Evolutionary conservation across 2,113 vertebrate species (phyloP).

Genomic region (Perognathus longimembris): DNA sequence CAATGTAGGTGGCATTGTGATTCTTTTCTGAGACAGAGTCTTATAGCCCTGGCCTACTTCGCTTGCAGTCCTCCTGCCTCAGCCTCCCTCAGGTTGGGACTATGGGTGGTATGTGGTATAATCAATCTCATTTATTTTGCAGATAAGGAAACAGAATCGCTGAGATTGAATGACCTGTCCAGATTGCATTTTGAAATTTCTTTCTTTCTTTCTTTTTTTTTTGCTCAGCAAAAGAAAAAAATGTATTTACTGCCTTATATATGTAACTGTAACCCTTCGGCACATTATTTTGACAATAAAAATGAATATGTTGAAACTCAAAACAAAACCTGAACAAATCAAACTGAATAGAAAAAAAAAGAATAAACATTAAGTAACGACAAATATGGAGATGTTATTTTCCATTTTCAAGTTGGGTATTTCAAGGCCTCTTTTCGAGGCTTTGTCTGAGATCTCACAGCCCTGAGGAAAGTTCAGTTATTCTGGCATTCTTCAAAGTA

Average conservation of each 20-base stretch:
- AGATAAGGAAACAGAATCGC: not conserved
- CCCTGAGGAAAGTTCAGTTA: not conserved
- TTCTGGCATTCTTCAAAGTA: not conserved
- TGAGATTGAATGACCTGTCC: not conserved
- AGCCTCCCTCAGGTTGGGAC: no score
- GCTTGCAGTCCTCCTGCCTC: no score
- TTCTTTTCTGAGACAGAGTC: not conserved
- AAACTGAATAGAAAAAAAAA: no score
- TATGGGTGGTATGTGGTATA: not conserved
- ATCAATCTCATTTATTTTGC: not conserved
- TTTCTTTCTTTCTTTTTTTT: no score
- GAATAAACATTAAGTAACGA: constrained; percentile 38
- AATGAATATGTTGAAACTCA: no score
- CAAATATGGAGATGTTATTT: not conserved
- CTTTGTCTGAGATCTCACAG: not conserved
- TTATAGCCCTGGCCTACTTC: no score
- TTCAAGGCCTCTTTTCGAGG: constrained; percentile 13
- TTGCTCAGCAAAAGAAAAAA: no score
- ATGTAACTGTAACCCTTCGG: no score
- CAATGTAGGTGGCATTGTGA: not conserved
- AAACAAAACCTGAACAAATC: no score
- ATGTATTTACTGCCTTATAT: no score
- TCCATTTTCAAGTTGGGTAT: not conserved
- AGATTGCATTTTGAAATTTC: not conserved
- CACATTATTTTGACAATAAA: no score